Evolutionary conservation across 2,113 vertebrate species (phyloP), one percentile per base, ranked within the genome.

Genomic region (Meriones unguiculatus): DNA sequence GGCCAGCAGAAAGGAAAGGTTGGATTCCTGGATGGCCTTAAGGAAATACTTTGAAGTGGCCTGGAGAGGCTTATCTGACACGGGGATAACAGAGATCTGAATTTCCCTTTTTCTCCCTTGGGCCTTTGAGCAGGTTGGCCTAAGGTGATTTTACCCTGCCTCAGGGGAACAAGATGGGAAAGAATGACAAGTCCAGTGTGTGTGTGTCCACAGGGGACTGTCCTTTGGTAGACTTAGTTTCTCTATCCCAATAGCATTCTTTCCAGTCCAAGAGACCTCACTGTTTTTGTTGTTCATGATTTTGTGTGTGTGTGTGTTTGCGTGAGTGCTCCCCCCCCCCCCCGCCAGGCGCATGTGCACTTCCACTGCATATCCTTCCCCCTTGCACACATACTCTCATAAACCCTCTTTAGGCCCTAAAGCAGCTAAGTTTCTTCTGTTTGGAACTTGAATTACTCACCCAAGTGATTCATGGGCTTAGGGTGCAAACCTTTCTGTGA

Each of bases 371-470:
- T 46, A 46, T 14, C 20, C 54, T 73, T 30, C 11, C 30, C 18
- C 72, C 50, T 30, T 46, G 32, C 64, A 57, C n/a, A 10, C 70
- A 73, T 18, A 73, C 72, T 28, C n/a, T 70, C 24, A 50, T 86
- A 69, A 50, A 82, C 70, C 18, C 50, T 76, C 70, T 85, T 90
- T 94, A 96, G 92, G 54, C 57, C n/a, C 13, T 64, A 84, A 64
- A 84, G 57, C 41, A 92, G 69, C 59, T 38, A 62, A 14, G 30
- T 91, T 62, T 93, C 62, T 78, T 90, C 64, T 90, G 67, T 65
- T 80, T 97, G 93, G 76, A 86, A 90, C 95, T 97, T 92, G 86
- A 96, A 96, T 59, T 90, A 64, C 38, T 95, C 24, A 78, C 35
- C 54, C 70, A 91, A 91, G 86, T 95, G 76, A 81, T 95, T 52